Conservation (phyloP, 2,888 invertebrate species). For the Anoncus sp. region DNA sequence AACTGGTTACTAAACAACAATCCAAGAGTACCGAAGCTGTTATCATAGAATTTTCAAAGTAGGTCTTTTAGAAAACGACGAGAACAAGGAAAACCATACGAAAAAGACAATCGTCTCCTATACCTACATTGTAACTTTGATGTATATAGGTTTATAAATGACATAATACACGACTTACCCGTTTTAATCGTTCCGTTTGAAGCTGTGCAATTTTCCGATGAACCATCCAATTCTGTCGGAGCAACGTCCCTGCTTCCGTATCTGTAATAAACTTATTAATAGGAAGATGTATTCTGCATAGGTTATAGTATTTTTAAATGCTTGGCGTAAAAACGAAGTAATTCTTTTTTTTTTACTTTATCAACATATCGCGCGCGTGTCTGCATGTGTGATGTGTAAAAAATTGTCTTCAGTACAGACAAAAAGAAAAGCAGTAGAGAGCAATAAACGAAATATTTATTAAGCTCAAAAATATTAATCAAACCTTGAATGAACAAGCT, state of each 20-base stretch:
- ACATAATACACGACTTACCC: slow-evolving; percentile 38
- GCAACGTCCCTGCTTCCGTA: slow-evolving; percentile 23
- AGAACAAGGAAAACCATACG: too few species aligned
- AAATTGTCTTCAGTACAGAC: background rate
- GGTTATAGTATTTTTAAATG: too few species aligned
- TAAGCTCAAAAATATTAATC: slow-evolving; percentile 1
- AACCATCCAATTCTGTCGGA: slow-evolving; percentile 7
- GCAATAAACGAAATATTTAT: background rate
- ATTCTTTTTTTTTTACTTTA: too few species aligned
- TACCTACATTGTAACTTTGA: background rate
- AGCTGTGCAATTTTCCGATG: background rate
- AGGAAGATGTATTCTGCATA: background rate
- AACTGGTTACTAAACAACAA: slow-evolving; percentile 91
- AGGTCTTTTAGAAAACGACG: too few species aligned
- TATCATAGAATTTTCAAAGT: too few species aligned
- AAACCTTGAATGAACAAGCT: slow-evolving; percentile 56
- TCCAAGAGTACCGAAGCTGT: slow-evolving; percentile 88
- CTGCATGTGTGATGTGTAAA: too few species aligned
- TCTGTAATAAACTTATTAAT: slow-evolving; percentile 29
- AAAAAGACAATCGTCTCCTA: too few species aligned
- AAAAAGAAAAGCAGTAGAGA: background rate
- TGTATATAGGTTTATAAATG: background rate
- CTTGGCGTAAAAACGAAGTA: too few species aligned
- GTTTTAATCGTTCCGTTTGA: slow-evolving; percentile 3
- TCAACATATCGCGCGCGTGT: too few species aligned